A percentile compares a stretch with the other conserved stretches of the same genome.
phyloP scores from a whole-genome alignment of 2,113 vertebrate genomes.

The Serinus canaria region DNA sequence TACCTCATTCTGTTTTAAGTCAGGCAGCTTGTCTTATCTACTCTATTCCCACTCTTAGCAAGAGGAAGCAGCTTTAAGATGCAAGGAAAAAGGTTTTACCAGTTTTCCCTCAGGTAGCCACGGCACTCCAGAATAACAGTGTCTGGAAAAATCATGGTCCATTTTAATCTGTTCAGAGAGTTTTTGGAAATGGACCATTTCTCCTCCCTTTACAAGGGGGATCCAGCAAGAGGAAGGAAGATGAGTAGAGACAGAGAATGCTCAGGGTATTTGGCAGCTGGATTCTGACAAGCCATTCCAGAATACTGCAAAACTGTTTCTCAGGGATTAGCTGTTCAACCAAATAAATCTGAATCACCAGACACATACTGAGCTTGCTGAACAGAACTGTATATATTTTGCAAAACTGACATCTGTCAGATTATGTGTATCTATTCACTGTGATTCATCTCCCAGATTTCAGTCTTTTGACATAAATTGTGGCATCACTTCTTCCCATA shows the following conservation, averaged over 20 bases:
- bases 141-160: background rate
- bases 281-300: background rate
- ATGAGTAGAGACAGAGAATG: background rate
- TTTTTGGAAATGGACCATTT: background rate
- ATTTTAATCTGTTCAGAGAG: background rate
- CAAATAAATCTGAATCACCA: background rate
- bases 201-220: background rate
- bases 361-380: background rate
- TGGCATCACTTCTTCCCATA: background rate
- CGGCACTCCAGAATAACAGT: background rate
- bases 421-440: background rate
- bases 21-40: background rate
- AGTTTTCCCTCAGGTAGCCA: background rate
- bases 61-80: background rate
- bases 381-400: background rate
- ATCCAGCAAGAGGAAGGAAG: background rate
- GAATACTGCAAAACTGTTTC: background rate
- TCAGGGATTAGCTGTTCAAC: background rate
- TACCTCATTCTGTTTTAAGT: background rate
- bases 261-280: background rate
- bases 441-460: background rate
- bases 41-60: background rate
- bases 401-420: constrained; percentile 5
- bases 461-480: background rate
- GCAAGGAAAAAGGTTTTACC: background rate